Percentiles rank a stretch among this genome's conserved stretches.
These are phyloP conservation scores for Tipula confusa DNA, from an alignment of 2,888 invertebrate species.

Conservation along the genomic window DNA sequence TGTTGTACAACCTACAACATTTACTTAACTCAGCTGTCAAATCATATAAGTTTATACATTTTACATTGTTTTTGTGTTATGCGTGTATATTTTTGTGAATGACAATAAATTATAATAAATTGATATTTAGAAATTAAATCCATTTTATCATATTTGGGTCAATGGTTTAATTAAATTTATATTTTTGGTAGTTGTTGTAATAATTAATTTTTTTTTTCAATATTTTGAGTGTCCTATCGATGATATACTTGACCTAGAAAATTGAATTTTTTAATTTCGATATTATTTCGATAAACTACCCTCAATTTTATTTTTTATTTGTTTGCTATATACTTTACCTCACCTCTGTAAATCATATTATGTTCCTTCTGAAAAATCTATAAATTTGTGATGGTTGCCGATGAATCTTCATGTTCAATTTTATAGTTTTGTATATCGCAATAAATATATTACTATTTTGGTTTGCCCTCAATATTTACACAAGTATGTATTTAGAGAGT, in stretches of 20 bases:
- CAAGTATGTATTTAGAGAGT: not conserved
- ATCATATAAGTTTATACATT: no score
- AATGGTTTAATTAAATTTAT: not conserved
- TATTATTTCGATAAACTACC: not conserved
- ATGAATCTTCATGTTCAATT: not conserved
- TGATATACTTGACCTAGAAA: not conserved
- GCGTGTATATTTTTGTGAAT: not conserved
- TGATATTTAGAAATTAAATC: not conserved
- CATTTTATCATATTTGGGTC: slow-evolving; percentile 20
- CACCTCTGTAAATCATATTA: not conserved
- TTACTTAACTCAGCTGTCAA: not conserved
- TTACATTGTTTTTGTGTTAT: not conserved
- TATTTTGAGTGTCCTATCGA: not conserved
- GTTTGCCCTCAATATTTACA: not conserved
- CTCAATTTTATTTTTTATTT: not conserved
- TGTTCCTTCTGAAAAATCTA: not conserved
- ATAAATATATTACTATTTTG: not conserved
- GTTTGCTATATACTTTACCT: not conserved
- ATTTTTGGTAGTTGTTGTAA: not conserved
- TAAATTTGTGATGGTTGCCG: not conserved
- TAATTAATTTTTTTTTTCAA: not conserved
- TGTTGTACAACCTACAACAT: not conserved
- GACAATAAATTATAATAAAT: not conserved
- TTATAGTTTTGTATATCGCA: not conserved
- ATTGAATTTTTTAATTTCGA: not conserved